These are phyloP conservation scores for Pyrocoelia pectoralis DNA, from an alignment of 2,888 invertebrate genomes.

Conservation along the genomic window DNA sequence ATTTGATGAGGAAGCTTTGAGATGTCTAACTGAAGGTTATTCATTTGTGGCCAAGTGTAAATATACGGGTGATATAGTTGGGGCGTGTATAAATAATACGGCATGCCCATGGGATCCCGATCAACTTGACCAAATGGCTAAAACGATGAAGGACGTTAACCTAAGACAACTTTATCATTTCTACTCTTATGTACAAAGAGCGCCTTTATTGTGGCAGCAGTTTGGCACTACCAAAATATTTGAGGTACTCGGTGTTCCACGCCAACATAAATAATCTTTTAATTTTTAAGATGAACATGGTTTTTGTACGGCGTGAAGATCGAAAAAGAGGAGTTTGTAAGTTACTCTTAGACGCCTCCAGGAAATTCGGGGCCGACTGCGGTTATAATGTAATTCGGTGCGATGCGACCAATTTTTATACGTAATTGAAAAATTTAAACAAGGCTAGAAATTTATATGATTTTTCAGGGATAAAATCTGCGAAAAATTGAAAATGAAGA, in stretches of 20 bases:
- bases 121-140: conserved; percentile 64
- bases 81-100: conserved; percentile 61
- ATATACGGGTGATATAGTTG: conserved; percentile 56
- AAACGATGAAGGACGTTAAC: conserved; percentile 56
- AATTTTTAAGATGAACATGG: conserved; percentile 59
- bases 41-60: conserved; percentile 58
- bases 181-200: conserved; percentile 61
- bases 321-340: conserved; percentile 62
- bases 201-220: conserved; percentile 61
- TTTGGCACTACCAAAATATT: conserved; percentile 61
- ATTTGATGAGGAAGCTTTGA: conserved; percentile 58
- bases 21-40: conserved; percentile 55
- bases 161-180: conserved; percentile 63
- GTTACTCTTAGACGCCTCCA: conserved; percentile 56
- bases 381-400: conserved; percentile 61
- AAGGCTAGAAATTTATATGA: neutral
- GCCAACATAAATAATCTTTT: too few relatives aligned
- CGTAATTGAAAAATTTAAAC: conserved; percentile 53
- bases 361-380: conserved; percentile 60
- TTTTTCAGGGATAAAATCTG: conserved; percentile 61
- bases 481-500: conserved; percentile 62
- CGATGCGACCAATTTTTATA: conserved; percentile 60
- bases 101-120: conserved; percentile 63
- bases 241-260: conserved; percentile 55
- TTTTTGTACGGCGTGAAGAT: conserved; percentile 62